These are phyloP conservation scores for Pica pica DNA, from an alignment of 2,113 vertebrate species.

Conservation along the genomic window DNA sequence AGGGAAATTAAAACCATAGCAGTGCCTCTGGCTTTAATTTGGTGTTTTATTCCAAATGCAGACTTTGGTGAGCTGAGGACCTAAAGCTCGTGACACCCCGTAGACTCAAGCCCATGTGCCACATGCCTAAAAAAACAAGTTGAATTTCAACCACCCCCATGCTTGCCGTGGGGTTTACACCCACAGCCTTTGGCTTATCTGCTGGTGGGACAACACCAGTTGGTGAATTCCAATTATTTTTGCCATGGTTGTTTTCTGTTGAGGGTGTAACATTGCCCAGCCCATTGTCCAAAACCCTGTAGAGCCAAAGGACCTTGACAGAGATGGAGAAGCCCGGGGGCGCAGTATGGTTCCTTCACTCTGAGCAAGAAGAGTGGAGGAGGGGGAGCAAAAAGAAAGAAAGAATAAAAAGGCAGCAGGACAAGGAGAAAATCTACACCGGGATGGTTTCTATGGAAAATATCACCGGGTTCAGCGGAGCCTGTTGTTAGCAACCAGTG, in stretches of 20 bases:
- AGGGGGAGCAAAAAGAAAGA: background rate
- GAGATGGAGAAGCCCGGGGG: fast-evolving
- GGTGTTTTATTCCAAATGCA: fast-evolving
- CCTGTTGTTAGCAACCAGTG: constrained; percentile 25
- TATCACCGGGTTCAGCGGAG: background rate
- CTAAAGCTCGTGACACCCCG: background rate
- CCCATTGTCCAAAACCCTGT: fast-evolving
- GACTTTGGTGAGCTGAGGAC: background rate
- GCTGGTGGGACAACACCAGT: background rate
- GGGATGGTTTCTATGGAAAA: background rate
- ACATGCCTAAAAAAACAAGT: background rate
- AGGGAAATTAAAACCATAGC: background rate
- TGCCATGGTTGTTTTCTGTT: fast-evolving
- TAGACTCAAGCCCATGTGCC: background rate
- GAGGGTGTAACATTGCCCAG: background rate
- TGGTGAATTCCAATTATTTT: background rate
- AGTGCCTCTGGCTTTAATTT: background rate
- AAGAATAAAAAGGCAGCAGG: background rate
- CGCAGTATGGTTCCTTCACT: background rate
- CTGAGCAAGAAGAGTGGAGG: background rate
- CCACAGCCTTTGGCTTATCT: background rate
- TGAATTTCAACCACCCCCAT: background rate
- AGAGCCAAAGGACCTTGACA: fast-evolving
- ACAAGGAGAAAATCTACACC: background rate
- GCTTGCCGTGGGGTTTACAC: fast-evolving